phyloP scores from a whole-genome alignment of 2,888 invertebrate species.

The Dryococelus australis region DNA sequence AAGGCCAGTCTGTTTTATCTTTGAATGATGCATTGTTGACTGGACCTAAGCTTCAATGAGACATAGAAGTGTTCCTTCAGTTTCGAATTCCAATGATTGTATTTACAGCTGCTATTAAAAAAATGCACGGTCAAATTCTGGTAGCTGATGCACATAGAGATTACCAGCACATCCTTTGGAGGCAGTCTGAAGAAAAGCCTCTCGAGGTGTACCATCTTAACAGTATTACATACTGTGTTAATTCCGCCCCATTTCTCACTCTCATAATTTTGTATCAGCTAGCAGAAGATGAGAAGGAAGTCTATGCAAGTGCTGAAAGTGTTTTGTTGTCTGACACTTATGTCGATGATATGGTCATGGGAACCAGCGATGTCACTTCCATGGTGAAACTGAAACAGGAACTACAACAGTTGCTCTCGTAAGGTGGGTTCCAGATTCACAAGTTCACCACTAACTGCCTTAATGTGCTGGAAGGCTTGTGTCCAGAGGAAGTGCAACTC shows the following conservation, averaged over 20 bases:
- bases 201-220: neutral
- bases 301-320: neutral
- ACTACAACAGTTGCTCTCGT: neutral
- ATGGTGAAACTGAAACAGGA: neutral
- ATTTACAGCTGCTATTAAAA: neutral
- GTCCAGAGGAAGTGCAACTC: neutral
- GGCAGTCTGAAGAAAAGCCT: neutral
- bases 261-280: neutral
- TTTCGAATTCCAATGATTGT: neutral
- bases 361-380: neutral
- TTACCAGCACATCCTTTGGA: neutral
- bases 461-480: neutral
- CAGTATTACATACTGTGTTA: neutral
- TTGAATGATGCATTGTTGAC: neutral
- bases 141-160: neutral
- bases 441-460: neutral
- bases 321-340: neutral
- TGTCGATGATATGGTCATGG: neutral
- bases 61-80: neutral
- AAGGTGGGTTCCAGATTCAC: neutral
- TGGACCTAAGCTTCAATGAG: neutral
- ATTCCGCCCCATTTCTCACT: neutral
- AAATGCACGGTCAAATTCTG: neutral
- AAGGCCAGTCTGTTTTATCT: neutral
- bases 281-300: neutral